Evolutionary conservation across 2,113 vertebrate species (phyloP).

Genomic region (Vimba vimba): DNA sequence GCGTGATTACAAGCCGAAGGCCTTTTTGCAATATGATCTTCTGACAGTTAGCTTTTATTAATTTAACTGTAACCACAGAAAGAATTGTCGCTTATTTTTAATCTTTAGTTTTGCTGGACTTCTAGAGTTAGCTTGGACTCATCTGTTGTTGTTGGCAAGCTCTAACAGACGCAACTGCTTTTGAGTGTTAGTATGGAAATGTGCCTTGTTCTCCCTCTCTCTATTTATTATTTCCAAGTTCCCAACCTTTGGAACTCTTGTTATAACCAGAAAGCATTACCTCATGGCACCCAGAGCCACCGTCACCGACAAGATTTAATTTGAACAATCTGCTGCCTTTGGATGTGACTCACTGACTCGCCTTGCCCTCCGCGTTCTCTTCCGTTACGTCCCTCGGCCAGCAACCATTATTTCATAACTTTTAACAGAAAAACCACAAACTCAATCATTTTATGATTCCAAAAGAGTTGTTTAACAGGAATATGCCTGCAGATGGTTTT

Average conservation of each 20-base stretch:
- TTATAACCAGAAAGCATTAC: conserved; percentile 65
- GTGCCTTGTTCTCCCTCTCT: neutral
- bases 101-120: neutral
- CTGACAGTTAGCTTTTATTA: conserved; percentile 20
- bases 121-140: neutral
- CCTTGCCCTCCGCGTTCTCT: neutral
- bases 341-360: conserved; percentile 42
- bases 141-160: conserved; percentile 15
- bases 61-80: conserved; percentile 21
- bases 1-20: conserved; percentile 9
- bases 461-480: conserved; percentile 16
- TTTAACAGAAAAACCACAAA: conserved; percentile 29
- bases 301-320: conserved; percentile 72
- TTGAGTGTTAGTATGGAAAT: conserved; percentile 3
- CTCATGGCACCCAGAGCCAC: conserved; percentile 72
- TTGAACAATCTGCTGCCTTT: conserved; percentile 73
- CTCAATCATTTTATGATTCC: conserved; percentile 1
- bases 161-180: neutral
- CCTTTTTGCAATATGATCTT: neutral
- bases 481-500: conserved; percentile 1
- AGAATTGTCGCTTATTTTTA: conserved; percentile 11
- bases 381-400: conserved; percentile 12
- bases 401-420: conserved; percentile 22
- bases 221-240: conserved; percentile 18
- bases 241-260: conserved; percentile 60